A percentile compares a stretch with the other conserved stretches of the same genome.
These are phyloP conservation scores for Hemicrepidius hirtus DNA, from an alignment of 2,888 invertebrate genomes.

Conservation along the genomic window DNA sequence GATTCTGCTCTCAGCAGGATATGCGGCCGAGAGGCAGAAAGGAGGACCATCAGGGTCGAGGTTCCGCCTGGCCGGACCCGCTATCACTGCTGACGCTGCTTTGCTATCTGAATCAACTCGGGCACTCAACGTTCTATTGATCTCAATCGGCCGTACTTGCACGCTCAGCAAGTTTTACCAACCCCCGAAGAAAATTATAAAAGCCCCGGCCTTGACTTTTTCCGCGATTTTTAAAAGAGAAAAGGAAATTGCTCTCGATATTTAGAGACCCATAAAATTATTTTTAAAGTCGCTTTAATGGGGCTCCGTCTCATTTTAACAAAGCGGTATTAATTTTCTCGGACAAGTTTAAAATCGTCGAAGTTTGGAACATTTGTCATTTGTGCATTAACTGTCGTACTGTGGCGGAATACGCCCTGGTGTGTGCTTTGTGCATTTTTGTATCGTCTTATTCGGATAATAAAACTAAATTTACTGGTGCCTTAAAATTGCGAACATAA, in stretches of 20 bases:
- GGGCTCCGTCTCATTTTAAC: conserved; percentile 44
- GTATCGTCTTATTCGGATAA: conserved; percentile 52
- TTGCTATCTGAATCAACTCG: conserved; percentile 52
- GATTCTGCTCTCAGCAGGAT: conserved; percentile 51
- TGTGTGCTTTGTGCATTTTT: conserved; percentile 51
- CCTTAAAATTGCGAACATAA: conserved; percentile 51
- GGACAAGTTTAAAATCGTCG: conserved; percentile 51
- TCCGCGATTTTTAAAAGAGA: conserved; percentile 21
- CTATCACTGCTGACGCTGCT: conserved; percentile 54
- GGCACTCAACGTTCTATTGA: conserved; percentile 53
- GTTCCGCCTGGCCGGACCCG: conserved; percentile 49
- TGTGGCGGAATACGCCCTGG: conserved; percentile 39
- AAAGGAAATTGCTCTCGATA: conserved; percentile 28
- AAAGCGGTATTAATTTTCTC: conserved; percentile 54
- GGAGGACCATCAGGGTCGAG: conserved; percentile 44
- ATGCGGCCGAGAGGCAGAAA: conserved; percentile 42
- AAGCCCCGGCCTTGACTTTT: conserved; percentile 42
- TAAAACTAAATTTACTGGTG: conserved; percentile 53
- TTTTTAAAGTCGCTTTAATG: conserved; percentile 29
- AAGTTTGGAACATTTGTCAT: conserved; percentile 53
- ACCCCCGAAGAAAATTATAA: conserved; percentile 40
- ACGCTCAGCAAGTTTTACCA: conserved; percentile 45
- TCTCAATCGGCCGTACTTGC: conserved; percentile 50
- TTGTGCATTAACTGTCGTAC: conserved; percentile 47
- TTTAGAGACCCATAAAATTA: conserved; percentile 29